phyloP scores from a whole-genome alignment of 1,140 invertebrate species.

The Neotoxoptera formosana region DNA sequence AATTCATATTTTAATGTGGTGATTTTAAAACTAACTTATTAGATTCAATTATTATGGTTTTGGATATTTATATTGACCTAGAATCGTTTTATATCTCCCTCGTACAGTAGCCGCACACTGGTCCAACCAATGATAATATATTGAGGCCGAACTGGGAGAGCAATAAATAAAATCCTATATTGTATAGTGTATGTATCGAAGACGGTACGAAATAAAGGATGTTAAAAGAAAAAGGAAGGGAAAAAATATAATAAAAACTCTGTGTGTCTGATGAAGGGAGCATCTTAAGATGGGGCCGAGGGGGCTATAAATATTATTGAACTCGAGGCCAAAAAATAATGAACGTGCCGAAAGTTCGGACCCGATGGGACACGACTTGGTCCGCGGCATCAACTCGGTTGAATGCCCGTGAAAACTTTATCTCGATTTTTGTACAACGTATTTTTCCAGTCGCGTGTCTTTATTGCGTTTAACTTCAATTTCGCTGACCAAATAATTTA shows the following conservation, averaged over 20 bases:
- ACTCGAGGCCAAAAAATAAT: slow-evolving; percentile 45
- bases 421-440: slow-evolving; percentile 20
- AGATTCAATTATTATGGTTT: neutral
- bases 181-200: neutral
- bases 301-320: slow-evolving; percentile 42
- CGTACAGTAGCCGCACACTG: neutral
- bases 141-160: neutral
- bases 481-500: slow-evolving; percentile 12
- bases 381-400: neutral
- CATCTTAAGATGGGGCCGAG: neutral
- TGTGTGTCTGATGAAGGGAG: neutral
- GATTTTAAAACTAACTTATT: neutral
- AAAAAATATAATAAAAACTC: slow-evolving; percentile 43
- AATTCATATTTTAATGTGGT: neutral
- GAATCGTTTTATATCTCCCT: neutral
- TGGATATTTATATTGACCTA: neutral
- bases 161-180: slow-evolving; percentile 44
- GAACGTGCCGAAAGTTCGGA: slow-evolving; percentile 29
- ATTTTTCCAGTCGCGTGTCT: neutral
- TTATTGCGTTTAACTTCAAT: slow-evolving; percentile 9
- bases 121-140: neutral
- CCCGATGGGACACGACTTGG: slow-evolving; percentile 38
- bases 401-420: slow-evolving; percentile 33
- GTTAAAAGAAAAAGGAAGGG: slow-evolving; percentile 17
- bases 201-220: neutral